phyloP scores from a whole-genome alignment of 2,113 vertebrate genomes.

The Tupaia chinensis region DNA sequence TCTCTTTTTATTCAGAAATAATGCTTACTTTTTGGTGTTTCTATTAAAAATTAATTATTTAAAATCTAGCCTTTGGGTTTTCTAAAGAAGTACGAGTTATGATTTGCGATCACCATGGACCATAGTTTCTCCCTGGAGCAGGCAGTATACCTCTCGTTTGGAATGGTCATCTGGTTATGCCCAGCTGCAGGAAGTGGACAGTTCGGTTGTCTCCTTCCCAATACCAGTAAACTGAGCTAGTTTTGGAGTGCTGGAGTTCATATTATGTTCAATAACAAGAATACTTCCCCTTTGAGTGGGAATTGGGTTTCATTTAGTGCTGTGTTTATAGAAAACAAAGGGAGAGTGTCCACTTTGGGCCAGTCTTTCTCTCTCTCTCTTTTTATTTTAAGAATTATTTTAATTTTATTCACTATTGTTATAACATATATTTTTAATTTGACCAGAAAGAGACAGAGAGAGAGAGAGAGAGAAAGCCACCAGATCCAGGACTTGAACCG shows the following conservation, averaged over 20 bases:
- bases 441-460: no score
- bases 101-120: neutral
- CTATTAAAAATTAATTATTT: slow-evolving; percentile 35
- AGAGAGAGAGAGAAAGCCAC: no score
- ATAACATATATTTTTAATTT: no score
- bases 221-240: neutral
- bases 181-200: neutral
- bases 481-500: no score
- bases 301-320: neutral
- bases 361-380: neutral
- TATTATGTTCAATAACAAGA: slow-evolving; percentile 18
- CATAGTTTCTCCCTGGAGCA: neutral
- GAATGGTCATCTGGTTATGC: neutral
- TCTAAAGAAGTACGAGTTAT: neutral
- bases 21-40: slow-evolving; percentile 54
- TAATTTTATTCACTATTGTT: no score
- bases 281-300: neutral
- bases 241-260: neutral
- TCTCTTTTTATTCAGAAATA: slow-evolving; percentile 54
- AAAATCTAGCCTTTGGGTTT: slow-evolving; percentile 30
- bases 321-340: neutral
- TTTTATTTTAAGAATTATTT: no score
- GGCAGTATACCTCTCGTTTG: neutral
- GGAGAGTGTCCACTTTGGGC: neutral
- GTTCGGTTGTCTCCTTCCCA: slow-evolving; percentile 1